These are phyloP conservation scores for Aphelenchoides fujianensis DNA, from an alignment of 1,140 invertebrate species.

Conservation along the genomic window DNA sequence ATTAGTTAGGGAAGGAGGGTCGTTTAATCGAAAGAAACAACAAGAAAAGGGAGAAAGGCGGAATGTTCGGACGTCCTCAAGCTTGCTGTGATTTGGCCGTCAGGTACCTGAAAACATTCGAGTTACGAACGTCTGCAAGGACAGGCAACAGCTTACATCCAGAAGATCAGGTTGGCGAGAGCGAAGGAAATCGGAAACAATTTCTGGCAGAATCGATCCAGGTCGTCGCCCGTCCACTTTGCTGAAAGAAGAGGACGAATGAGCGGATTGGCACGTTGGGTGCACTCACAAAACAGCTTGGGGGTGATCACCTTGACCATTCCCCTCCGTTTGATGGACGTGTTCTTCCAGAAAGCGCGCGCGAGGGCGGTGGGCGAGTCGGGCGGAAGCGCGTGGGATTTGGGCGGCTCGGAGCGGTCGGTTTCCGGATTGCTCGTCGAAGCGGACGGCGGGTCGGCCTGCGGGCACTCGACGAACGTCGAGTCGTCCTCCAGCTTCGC, in stretches of 20 bases:
- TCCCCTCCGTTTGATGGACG: conserved; percentile 21
- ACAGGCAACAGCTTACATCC: too few species aligned
- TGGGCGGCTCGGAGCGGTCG: conserved; percentile 17
- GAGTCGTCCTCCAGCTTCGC: conserved; percentile 35
- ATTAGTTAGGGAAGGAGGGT: too few species aligned
- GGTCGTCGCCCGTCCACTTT: conserved; percentile 61
- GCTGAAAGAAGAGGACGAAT: too few species aligned
- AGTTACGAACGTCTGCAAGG: too few species aligned
- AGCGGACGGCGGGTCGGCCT: conserved; percentile 44
- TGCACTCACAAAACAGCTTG: conserved; percentile 59
- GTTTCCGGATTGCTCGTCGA: conserved; percentile 21
- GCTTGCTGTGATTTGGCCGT: conserved; percentile 46
- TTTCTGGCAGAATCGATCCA: conserved; percentile 62
- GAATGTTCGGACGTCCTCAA: too few species aligned
- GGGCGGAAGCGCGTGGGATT: neutral
- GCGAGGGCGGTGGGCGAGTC: neutral
- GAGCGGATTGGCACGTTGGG: too few species aligned
- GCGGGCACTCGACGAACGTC: conserved; percentile 52
- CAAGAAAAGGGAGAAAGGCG: too few species aligned
- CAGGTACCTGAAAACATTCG: too few species aligned
- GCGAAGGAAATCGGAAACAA: conserved; percentile 58
- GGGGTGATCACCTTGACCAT: conserved; percentile 47
- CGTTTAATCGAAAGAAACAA: too few species aligned
- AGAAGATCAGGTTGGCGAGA: conserved; percentile 59
- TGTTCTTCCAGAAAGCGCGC: conserved; percentile 9